These are phyloP conservation scores for Drosophila austrosaltans DNA, from an alignment of 2,888 invertebrate species.

Conservation along the genomic window DNA sequence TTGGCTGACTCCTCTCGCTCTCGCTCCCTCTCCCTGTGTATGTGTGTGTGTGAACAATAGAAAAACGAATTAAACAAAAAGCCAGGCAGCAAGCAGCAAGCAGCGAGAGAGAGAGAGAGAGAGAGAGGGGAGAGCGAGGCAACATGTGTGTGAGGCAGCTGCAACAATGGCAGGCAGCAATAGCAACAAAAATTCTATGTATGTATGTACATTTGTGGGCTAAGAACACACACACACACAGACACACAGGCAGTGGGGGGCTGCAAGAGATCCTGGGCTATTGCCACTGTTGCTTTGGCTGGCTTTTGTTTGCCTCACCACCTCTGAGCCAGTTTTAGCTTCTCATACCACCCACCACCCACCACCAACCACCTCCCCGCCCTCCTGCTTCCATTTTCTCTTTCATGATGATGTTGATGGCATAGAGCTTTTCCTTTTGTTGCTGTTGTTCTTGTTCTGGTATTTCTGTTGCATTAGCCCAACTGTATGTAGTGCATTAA, in stretches of 20 bases:
- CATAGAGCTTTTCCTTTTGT: slow-evolving; percentile 23
- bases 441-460: slow-evolving; percentile 33
- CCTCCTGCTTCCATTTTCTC: neutral
- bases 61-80: slow-evolving; percentile 78
- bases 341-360: neutral
- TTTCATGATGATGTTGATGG: slow-evolving; percentile 17
- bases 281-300: slow-evolving; percentile 66
- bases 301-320: slow-evolving; percentile 63
- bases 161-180: slow-evolving; percentile 64
- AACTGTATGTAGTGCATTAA: slow-evolving; percentile 67
- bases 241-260: slow-evolving; percentile 10
- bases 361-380: neutral
- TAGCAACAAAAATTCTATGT: slow-evolving; percentile 54
- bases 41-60: slow-evolving; percentile 66
- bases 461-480: slow-evolving; percentile 54
- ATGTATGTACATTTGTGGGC: slow-evolving; percentile 20
- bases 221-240: neutral
- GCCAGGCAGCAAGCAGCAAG: slow-evolving; percentile 59
- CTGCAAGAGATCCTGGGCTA: slow-evolving; percentile 8
- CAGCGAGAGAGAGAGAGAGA: slow-evolving; percentile 8
- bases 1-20: neutral
- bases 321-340: slow-evolving; percentile 15
- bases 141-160: slow-evolving; percentile 46
- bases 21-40: neutral
- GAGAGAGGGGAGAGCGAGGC: slow-evolving; percentile 25